Base-by-base conservation (phyloP, 2,797 vertebrate species). In the Erpetoichthys calabaricus region DNA sequence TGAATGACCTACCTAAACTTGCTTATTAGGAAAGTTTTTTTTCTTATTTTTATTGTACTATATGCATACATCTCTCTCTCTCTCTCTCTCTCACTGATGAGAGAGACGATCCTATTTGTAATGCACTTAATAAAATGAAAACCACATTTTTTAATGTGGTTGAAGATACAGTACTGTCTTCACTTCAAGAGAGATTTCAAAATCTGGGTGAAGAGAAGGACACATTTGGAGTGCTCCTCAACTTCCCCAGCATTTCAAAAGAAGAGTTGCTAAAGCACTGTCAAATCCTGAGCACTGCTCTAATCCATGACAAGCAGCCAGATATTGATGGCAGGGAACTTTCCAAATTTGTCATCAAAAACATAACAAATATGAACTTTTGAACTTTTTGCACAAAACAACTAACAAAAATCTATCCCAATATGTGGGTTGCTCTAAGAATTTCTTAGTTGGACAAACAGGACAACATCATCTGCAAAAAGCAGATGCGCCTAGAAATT, bases 351-450 rank as follows among this genome's bases (percentile, higher is more conserved):
- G 51, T 54, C 50, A 54, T 57, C 53, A 57, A 59, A 51, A 9
- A 61, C 3, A 63, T 59, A 45, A 65, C 57, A 57, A 61, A 45
- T 44, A 56, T 63, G 53, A 63, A 45, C 57, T 62, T 3, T 47
- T 68, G 57, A 56, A 45, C 45, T 61, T 65, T 45, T 41, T 63
- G 45, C 59, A 68, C 46, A 53, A 68, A 63, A 42, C 60, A 63
- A 46, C 59, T 61, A 41, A 45, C 42, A 54, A 55, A 65, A 65
- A 63, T 65, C 50, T 63, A 61, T 44, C 55, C 56, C 8, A 63
- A 65, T 42, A 65, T 63, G 52, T 65, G 61, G 60, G 53, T 62
- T 9, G 50, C 56, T 54, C 59, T 63, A 10, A 59, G 54, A 59
- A 57, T 59, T 56, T 45, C 54, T 54, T n/a, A n/a, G n/a, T n/a